These are phyloP conservation scores for Morinoia aosen DNA, from an alignment of 2,888 invertebrate species.

Conservation along the genomic window DNA sequence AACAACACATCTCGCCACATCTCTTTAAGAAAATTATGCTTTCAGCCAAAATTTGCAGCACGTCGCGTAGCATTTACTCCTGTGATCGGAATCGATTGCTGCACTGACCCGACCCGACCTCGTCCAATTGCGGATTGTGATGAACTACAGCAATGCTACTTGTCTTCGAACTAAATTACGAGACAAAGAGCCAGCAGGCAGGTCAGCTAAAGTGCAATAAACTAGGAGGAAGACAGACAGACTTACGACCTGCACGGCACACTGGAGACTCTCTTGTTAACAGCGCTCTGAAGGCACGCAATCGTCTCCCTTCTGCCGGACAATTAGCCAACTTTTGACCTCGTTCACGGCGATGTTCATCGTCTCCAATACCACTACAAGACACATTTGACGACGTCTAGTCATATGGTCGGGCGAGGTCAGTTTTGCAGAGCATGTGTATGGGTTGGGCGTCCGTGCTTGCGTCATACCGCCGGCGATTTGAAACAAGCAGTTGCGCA, in stretches of 20 bases:
- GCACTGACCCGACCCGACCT: not conserved
- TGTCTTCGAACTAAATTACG: slow-evolving; percentile 34
- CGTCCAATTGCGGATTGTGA: slow-evolving; percentile 19
- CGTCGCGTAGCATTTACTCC: not conserved
- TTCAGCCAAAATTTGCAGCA: not conserved
- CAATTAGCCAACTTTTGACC: not conserved
- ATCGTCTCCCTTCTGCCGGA: not conserved
- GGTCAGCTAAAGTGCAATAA: slow-evolving; percentile 29
- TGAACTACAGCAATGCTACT: slow-evolving; percentile 6
- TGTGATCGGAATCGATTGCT: slow-evolving; percentile 27
- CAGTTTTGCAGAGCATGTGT: not conserved
- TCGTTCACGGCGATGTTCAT: not conserved
- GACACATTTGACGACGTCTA: not conserved
- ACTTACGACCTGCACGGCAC: not conserved
- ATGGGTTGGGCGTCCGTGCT: not conserved
- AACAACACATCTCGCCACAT: not conserved
- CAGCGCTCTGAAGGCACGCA: not conserved
- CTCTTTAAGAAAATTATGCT: not conserved
- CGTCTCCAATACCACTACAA: not conserved
- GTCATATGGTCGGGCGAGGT: not conserved
- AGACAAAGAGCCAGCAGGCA: slow-evolving; percentile 26
- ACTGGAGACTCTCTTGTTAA: not conserved
- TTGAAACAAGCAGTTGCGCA: not conserved
- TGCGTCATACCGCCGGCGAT: not conserved
- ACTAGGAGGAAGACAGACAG: slow-evolving; percentile 1